Conservation (phyloP, 2,888 invertebrate genomes). For the Ectemnius continuus region DNA sequence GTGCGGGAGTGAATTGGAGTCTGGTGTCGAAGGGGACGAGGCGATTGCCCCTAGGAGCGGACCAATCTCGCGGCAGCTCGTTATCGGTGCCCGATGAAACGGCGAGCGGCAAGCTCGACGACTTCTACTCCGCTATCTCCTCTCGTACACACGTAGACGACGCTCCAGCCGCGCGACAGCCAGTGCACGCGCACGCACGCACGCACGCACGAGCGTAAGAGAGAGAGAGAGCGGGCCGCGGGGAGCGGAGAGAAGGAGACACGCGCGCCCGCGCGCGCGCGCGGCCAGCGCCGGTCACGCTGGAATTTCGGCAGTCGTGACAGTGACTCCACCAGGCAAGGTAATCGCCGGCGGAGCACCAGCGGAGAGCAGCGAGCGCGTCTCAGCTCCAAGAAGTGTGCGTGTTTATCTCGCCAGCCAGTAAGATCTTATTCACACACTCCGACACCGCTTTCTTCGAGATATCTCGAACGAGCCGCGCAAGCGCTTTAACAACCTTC, state of each 20-base stretch:
- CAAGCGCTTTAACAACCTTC: background rate
- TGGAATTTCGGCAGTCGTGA: constrained; percentile 50
- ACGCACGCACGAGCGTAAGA: no score
- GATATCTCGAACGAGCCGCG: background rate
- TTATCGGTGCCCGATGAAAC: constrained; percentile 56
- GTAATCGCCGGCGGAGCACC: constrained; percentile 38
- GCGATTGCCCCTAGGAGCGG: constrained; percentile 28
- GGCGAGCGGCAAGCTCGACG: constrained; percentile 32
- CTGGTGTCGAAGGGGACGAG: constrained; percentile 31
- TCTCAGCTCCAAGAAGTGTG: no score
- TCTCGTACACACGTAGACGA: background rate
- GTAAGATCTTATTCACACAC: background rate
- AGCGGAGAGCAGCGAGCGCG: no score
- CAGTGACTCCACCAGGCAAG: constrained; percentile 46
- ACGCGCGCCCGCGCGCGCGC: constrained; percentile 16
- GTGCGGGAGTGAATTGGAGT: no score
- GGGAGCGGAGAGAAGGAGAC: background rate
- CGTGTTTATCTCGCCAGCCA: no score
- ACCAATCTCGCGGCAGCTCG: constrained; percentile 56
- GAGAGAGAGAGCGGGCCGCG: no score
- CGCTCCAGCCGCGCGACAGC: background rate
- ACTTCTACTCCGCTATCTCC: constrained; percentile 12
- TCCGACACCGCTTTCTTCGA: no score
- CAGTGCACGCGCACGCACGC: constrained; percentile 51
- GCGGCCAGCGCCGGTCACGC: constrained; percentile 20